Percentiles rank a stretch among this genome's conserved stretches.
Conservation (phyloP, 1,140 invertebrate genomes). For the Brachionus asplanchnoidis region DNA sequence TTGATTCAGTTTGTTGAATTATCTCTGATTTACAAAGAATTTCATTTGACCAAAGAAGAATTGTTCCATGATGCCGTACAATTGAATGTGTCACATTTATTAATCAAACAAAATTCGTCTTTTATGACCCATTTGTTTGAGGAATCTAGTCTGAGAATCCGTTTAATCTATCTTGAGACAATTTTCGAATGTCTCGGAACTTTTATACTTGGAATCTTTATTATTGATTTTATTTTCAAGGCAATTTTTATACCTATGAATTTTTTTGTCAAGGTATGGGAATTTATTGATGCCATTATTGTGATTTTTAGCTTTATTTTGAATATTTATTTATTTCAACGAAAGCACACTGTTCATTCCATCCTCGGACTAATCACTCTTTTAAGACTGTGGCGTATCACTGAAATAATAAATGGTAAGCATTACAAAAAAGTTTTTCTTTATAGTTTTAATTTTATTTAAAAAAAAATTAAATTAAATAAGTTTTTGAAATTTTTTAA, state of each 20-base stretch:
- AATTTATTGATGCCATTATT: constrained; percentile 20
- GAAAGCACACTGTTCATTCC: neutral
- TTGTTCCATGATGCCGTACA: neutral
- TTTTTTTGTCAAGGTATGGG: constrained; percentile 14
- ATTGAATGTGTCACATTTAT: neutral
- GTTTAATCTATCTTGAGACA: neutral
- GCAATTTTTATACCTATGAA: constrained; percentile 29
- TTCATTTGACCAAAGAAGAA: neutral
- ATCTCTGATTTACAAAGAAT: neutral
- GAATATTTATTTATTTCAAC: constrained; percentile 29
- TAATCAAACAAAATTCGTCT: neutral
- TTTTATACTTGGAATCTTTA: neutral
- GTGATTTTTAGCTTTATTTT: constrained; percentile 20
- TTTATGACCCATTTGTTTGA: neutral
- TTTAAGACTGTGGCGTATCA: neutral
- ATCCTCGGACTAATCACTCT: neutral
- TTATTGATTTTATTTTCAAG: constrained; percentile 19
- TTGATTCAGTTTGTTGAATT: neutral
- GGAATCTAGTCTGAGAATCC: neutral
- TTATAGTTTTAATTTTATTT: no score
- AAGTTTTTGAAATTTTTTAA: no score
- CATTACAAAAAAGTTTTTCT: no score
- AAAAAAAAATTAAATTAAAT: no score
- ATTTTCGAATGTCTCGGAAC: constrained; percentile 4
- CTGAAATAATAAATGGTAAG: constrained; percentile 27